Evolutionary conservation across 2,888 invertebrate species (phyloP), one percentile per base, ranked within the genome.

Genomic region (Trypoxylon attenuatum): DNA sequence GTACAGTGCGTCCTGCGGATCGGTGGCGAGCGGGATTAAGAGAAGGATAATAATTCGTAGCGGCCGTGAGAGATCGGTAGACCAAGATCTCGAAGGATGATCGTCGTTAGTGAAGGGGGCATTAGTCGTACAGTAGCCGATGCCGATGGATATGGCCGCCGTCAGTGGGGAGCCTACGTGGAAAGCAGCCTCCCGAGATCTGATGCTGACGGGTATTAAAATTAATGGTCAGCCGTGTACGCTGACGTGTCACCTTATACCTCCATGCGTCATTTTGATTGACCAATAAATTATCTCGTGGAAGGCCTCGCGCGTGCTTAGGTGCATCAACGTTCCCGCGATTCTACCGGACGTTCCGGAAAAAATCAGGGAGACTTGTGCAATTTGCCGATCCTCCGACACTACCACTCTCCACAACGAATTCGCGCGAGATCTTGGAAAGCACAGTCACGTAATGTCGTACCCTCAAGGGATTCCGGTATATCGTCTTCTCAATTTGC

Each of bases 221-320:
- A 86, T 86, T 84, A 86, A 86, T 86, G 85, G 80, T 79, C 81
- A 80, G 77, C 77, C 76, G 72, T 73, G 78, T 78, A 83, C 83
- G 85, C 82, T 86, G 85, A 86, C 86, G 86, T 82, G 84, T 85
- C 85, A 84, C 83, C 84, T 85, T 83, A 83, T 85, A 84, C 85
- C 83, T 82, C 82, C 84, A 85, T 85, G 81, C 82, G 84, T 85
- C 85, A 85, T 84, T 82, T 81, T 82, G 85, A 85, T 85, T 84
- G 85, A 85, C 83, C 82, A 83, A 85, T 85, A 85, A 85, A 84
- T 85, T 85, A 85, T 85, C 79, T 82, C 77, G 61, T 68, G 64
- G 56, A 75, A 73, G 71, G 70, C 65, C 63, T 69, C 64, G 50
- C 70, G 69, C 73, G 71, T 61, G 66, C 51, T 55, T 49, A 23